A percentile compares a stretch with the other conserved stretches of the same genome.
phyloP scores from a whole-genome alignment of 2,888 invertebrate species.

The Dryobota labecula region DNA sequence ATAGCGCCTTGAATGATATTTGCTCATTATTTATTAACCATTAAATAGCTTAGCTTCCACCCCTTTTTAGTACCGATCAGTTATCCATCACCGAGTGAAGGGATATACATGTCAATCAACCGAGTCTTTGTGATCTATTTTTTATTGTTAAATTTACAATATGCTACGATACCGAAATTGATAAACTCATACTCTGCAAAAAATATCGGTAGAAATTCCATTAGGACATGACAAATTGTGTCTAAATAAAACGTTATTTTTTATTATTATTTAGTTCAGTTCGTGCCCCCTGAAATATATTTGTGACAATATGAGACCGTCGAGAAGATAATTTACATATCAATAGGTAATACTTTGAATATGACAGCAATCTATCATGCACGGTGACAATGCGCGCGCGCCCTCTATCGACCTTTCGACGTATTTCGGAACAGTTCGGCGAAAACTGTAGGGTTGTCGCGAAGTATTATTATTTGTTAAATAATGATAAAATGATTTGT shows the following conservation, averaged over 20 bases:
- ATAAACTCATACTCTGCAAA: conserved; percentile 33
- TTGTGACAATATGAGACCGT: conserved; percentile 68
- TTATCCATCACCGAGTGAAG: conserved; percentile 42
- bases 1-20: too few species aligned
- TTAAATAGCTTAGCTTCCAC: conserved; percentile 22
- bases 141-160: conserved; percentile 46
- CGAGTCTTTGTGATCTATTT: conserved; percentile 33
- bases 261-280: conserved; percentile 64
- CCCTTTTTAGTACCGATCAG: conserved; percentile 40
- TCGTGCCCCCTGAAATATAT: conserved; percentile 69
- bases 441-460: conserved; percentile 53
- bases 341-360: conserved; percentile 81
- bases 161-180: conserved; percentile 34
- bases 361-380: conserved; percentile 87
- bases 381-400: conserved; percentile 82
- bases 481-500: conserved; percentile 27
- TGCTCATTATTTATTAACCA: conserved; percentile 9
- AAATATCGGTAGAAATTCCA: conserved; percentile 29
- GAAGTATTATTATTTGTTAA: conserved; percentile 52
- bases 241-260: conserved; percentile 53
- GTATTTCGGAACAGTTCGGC: conserved; percentile 58
- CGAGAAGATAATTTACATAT: conserved; percentile 82
- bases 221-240: conserved; percentile 58
- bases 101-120: conserved; percentile 51
- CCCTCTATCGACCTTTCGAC: conserved; percentile 76